Evolutionary conservation across 2,797 vertebrate genomes (phyloP).

Genomic region (Carduelis carduelis): DNA sequence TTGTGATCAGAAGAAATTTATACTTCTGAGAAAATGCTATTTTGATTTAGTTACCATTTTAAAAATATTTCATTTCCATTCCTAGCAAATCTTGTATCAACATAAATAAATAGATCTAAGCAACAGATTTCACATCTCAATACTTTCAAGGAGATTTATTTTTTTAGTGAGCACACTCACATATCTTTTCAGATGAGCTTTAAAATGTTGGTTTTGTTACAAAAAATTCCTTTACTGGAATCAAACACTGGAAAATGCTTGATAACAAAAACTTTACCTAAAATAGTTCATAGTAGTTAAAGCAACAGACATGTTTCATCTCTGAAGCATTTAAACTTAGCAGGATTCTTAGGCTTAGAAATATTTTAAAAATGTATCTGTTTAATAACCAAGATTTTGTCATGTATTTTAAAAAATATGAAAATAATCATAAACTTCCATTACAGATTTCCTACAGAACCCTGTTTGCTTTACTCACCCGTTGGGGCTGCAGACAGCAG

Average conservation of each 20-base stretch:
- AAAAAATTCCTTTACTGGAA: not conserved
- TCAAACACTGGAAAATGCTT: not conserved
- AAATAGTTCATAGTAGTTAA: not conserved
- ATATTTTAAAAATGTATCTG: not conserved
- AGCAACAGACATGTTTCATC: not conserved
- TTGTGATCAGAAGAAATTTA: not conserved
- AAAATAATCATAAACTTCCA: not conserved
- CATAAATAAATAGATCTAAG: not conserved
- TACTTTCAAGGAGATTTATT: not conserved
- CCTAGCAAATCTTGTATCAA: not conserved
- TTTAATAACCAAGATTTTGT: not conserved
- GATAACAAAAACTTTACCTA: not conserved
- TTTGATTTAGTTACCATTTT: not conserved
- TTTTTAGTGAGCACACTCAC: not conserved
- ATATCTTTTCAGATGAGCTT: not conserved
- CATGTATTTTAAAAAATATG: not conserved
- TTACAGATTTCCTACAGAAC: not conserved
- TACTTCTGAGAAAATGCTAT: not conserved
- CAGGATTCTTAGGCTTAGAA: not conserved
- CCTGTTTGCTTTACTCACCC: not conserved
- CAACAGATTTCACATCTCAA: not conserved
- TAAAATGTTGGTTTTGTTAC: not conserved
- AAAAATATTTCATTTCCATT: not conserved
- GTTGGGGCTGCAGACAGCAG: not conserved
- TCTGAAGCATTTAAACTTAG: not conserved